Evolutionary conservation across 2,888 invertebrate genomes (phyloP).

Genomic region (Lithophane semibrunnea): DNA sequence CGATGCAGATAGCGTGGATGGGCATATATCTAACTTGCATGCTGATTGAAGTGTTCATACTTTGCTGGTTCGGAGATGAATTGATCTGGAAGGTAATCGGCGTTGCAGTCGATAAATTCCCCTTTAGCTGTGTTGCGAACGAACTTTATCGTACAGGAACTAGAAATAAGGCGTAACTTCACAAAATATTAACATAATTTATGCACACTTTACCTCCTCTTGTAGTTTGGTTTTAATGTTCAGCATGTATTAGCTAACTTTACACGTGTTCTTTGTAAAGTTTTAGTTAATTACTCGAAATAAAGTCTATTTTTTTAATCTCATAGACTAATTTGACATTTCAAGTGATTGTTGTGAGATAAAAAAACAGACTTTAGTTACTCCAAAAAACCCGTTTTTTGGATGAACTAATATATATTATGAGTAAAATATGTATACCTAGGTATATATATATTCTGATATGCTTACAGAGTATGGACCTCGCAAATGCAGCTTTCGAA

Average conservation of each 20-base stretch:
- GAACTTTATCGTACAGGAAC: conserved; percentile 21
- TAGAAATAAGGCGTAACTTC: conserved; percentile 25
- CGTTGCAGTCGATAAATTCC: conserved; percentile 48
- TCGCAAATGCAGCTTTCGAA: conserved; percentile 88
- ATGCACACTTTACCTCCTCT: conserved; percentile 30
- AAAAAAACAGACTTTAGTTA: background rate
- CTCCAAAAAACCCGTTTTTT: background rate
- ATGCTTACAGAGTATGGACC: conserved; percentile 83
- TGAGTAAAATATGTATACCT: too few species aligned
- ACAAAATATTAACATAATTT: conserved; percentile 37
- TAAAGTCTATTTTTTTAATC: too few species aligned
- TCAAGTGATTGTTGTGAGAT: too few species aligned
- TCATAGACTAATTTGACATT: too few species aligned
- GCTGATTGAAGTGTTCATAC: conserved; percentile 88
- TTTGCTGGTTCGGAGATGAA: conserved; percentile 89
- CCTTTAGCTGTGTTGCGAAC: conserved; percentile 32
- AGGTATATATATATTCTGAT: too few species aligned
- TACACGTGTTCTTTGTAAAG: conserved; percentile 22
- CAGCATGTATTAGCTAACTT: conserved; percentile 14
- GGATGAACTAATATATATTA: too few species aligned
- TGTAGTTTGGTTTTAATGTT: conserved; percentile 38
- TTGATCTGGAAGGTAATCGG: conserved; percentile 85
- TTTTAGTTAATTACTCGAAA: conserved; percentile 4
- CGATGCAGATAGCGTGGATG: conserved; percentile 89
- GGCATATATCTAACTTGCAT: conserved; percentile 88